phyloP scores from a whole-genome alignment of 1,140 invertebrate genomes.

The Drosophila teissieri region DNA sequence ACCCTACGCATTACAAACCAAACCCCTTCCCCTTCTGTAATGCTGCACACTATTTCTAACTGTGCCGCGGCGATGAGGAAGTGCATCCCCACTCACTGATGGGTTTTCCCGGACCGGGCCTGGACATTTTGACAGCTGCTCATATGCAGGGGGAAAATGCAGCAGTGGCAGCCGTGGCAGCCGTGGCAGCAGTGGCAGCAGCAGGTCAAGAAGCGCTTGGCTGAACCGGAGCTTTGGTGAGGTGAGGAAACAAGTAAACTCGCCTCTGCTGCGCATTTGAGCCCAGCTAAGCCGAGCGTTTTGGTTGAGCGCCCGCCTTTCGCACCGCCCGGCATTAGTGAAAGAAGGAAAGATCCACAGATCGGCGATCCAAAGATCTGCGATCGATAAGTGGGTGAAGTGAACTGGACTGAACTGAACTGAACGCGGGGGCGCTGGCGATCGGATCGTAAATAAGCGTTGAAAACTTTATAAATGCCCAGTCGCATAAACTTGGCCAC shows the following conservation, averaged over 20 bases:
- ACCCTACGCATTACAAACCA: constrained; percentile 34
- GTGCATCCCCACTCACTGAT: constrained; percentile 13
- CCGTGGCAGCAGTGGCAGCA: constrained; percentile 31
- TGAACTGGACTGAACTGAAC: constrained; percentile 17
- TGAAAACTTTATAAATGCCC: constrained; percentile 80
- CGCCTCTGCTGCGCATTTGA: constrained; percentile 19
- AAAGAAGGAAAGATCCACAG: constrained; percentile 3
- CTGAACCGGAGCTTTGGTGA: constrained; percentile 24
- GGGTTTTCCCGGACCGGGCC: constrained; percentile 11
- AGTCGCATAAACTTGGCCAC: constrained; percentile 73
- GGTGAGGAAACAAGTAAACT: constrained; percentile 5
- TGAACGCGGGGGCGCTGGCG: constrained; percentile 27
- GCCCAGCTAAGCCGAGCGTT: constrained; percentile 24
- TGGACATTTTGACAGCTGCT: constrained; percentile 52
- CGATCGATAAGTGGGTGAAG: constrained; percentile 41
- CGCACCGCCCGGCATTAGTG: constrained; percentile 18
- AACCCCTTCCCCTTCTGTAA: background rate
- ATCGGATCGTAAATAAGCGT: constrained; percentile 78
- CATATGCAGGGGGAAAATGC: constrained; percentile 14
- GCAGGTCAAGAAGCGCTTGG: constrained; percentile 43
- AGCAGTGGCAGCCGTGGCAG: constrained; percentile 29
- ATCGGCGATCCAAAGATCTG: constrained; percentile 16
- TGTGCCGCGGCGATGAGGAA: constrained; percentile 10
- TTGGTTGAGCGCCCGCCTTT: constrained; percentile 31
- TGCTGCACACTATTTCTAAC: constrained; percentile 23